phyloP scores from a whole-genome alignment of 2,888 invertebrate species.

The Dromius quadrimaculatus region DNA sequence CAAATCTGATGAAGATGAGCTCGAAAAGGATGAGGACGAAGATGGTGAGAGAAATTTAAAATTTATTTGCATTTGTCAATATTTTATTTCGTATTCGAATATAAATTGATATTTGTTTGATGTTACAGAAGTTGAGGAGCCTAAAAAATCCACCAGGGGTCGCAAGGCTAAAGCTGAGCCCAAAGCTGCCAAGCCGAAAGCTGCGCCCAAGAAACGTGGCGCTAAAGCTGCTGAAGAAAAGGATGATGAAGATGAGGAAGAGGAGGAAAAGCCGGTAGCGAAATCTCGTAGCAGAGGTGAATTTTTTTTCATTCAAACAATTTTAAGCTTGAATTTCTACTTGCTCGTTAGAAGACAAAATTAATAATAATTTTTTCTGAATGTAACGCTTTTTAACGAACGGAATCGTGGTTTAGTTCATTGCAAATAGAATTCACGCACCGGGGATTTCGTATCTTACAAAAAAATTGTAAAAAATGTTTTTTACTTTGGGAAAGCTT shows the following conservation, averaged over 20 bases:
- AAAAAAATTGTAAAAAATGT: too few species aligned
- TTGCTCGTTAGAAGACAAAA: too few species aligned
- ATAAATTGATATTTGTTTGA: background rate
- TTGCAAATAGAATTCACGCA: too few species aligned
- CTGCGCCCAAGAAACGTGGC: constrained; percentile 7
- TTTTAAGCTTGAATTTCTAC: too few species aligned
- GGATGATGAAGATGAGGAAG: background rate
- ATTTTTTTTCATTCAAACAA: background rate
- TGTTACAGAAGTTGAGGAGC: background rate
- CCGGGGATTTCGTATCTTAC: too few species aligned
- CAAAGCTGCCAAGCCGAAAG: background rate
- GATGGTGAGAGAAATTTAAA: too few species aligned
- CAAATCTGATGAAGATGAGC: background rate
- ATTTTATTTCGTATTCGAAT: background rate
- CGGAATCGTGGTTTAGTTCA: too few species aligned
- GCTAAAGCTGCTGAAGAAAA: constrained; percentile 22
- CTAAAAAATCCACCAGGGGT: background rate
- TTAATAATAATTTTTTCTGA: too few species aligned
- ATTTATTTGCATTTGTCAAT: too few species aligned
- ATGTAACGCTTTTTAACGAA: too few species aligned
- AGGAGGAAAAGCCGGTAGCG: background rate
- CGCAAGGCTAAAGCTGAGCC: constrained; percentile 6
- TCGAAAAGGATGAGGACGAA: constrained; percentile 4
- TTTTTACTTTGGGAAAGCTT: too few species aligned
- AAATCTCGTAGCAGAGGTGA: constrained; percentile 10